phyloP scores from a whole-genome alignment of 2,113 vertebrate genomes.

The Oncorhynchus nerka region DNA sequence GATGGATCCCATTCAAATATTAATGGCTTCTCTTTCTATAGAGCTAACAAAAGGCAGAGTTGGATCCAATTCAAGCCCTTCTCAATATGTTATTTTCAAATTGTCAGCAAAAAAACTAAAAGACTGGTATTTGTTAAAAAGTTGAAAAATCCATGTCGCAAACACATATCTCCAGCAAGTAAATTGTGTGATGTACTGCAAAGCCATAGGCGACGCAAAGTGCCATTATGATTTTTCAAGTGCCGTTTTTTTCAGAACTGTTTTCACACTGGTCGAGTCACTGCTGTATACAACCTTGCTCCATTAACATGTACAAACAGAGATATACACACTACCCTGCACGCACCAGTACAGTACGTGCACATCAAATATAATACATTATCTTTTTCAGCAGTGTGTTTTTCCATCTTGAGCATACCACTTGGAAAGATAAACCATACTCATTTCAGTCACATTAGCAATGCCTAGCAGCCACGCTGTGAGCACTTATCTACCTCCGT shows the following conservation, averaged over 20 bases:
- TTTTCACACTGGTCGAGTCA: not conserved
- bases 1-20: conserved; percentile 35
- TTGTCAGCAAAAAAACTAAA: not conserved
- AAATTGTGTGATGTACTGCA: not conserved
- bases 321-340: not conserved
- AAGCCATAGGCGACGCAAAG: not conserved
- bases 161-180: not conserved
- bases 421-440: conserved; percentile 12
- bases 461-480: not conserved
- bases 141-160: not conserved
- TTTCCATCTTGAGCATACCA: not conserved
- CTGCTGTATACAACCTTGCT: not conserved
- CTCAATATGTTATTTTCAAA: not conserved
- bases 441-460: not conserved
- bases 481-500: not conserved
- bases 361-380: conserved; percentile 3
- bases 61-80: not conserved
- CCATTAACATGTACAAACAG: not conserved
- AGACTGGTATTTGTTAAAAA: not conserved
- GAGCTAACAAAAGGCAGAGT: conserved; percentile 18
- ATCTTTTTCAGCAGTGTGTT: conserved; percentile 7
- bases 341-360: not conserved
- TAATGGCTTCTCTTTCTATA: conserved; percentile 16
- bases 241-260: not conserved
- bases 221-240: not conserved